A percentile compares a stretch with the other conserved stretches of the same genome.
These are phyloP conservation scores for Myopa tessellatipennis DNA, from an alignment of 2,888 invertebrate species.

Conservation along the genomic window DNA sequence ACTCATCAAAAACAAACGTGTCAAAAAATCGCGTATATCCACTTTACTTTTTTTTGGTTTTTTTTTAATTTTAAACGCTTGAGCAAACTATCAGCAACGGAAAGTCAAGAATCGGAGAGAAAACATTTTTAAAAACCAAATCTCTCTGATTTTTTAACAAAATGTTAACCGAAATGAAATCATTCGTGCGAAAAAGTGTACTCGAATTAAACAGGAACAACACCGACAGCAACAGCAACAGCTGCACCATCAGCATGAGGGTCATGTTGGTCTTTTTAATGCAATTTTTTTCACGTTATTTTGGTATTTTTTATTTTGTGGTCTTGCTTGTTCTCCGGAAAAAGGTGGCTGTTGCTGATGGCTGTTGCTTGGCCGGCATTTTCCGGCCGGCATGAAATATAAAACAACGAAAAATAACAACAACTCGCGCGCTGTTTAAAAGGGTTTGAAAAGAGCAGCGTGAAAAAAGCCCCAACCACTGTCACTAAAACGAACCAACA, in stretches of 20 bases:
- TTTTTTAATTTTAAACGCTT: too few relatives aligned
- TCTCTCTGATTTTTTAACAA: background rate
- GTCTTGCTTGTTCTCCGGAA: too few relatives aligned
- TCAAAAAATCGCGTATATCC: too few relatives aligned
- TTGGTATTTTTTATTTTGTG: too few relatives aligned
- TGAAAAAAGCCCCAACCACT: background rate
- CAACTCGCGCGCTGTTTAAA: background rate
- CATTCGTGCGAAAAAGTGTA: conserved; percentile 6
- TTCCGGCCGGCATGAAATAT: background rate
- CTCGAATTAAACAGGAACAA: background rate
- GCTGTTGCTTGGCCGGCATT: too few relatives aligned
- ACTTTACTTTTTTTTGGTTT: too few relatives aligned
- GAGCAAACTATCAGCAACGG: too few relatives aligned
- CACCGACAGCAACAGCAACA: background rate
- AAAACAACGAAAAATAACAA: conserved; percentile 9
- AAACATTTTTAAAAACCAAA: background rate
- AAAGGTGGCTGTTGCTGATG: too few relatives aligned
- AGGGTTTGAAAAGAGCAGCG: background rate
- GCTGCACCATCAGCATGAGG: background rate
- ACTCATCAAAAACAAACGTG: too few relatives aligned
- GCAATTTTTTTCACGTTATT: too few relatives aligned
- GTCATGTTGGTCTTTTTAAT: conserved; percentile 32
- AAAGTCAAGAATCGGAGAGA: background rate
- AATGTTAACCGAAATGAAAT: conserved; percentile 2
- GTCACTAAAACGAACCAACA: background rate